Conservation (phyloP, 2,888 invertebrate species). For the Diabrotica balteata region DNA sequence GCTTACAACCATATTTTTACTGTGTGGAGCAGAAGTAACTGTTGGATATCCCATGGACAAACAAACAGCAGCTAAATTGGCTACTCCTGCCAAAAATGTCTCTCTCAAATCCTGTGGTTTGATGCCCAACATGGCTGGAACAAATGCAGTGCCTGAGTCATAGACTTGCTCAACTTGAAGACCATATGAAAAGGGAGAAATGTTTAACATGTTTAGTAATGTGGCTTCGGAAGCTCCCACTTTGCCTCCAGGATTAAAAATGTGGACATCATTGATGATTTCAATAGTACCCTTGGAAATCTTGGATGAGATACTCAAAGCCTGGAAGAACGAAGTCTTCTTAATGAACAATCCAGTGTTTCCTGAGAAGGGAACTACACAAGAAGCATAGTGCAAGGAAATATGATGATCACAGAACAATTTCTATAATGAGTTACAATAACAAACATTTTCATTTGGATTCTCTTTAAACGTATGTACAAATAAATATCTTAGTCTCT, state of each 20-base stretch:
- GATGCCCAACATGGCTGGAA: constrained; percentile 96
- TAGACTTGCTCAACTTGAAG: constrained; percentile 95
- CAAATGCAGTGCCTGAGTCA: constrained; percentile 97
- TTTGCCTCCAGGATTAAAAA: constrained; percentile 93
- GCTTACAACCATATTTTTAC: constrained; percentile 59
- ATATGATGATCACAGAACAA: too few species aligned
- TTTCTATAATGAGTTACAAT: too few species aligned
- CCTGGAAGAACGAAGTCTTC: constrained; percentile 99
- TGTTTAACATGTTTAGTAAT: constrained; percentile 99
- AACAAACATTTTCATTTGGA: too few species aligned
- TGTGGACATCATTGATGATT: constrained; percentile 96
- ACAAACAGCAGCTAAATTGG: constrained; percentile 92
- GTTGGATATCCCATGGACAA: constrained; percentile 96
- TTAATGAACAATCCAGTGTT: constrained; percentile 99
- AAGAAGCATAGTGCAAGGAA: too few species aligned
- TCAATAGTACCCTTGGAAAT: constrained; percentile 81
- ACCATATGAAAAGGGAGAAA: constrained; percentile 99
- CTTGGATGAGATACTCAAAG: constrained; percentile 93
- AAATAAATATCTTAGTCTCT: too few species aligned
- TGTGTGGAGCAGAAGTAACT: constrained; percentile 95
- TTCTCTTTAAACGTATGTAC: too few species aligned
- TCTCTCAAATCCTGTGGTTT: constrained; percentile 93
- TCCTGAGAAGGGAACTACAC: too few species aligned
- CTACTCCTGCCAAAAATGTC: constrained; percentile 92
- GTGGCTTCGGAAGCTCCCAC: constrained; percentile 99